Percentiles rank a stretch among this genome's conserved stretches.
These are phyloP conservation scores for Leptopterna dolabrata DNA, from an alignment of 2,888 invertebrate species.

Conservation along the genomic window DNA sequence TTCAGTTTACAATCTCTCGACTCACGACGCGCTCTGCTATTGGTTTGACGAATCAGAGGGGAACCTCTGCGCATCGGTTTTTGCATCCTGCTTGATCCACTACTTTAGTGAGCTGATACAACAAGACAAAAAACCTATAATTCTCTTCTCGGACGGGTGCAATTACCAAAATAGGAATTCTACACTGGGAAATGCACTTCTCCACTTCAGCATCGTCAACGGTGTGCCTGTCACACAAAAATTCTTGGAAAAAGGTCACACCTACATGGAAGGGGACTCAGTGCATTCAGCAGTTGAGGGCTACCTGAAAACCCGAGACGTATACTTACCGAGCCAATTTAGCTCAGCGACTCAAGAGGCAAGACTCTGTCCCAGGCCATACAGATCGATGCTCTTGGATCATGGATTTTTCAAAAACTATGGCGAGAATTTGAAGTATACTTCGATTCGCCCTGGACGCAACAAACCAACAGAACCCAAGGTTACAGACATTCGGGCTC, in stretches of 20 bases:
- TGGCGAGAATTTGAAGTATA: slow-evolving; percentile 1
- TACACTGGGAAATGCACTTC: background rate
- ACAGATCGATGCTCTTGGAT: slow-evolving; percentile 47
- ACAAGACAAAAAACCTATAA: background rate
- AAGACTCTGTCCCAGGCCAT: slow-evolving; percentile 26
- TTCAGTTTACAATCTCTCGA: slow-evolving; percentile 36
- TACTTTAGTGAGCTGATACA: background rate
- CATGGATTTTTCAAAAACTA: slow-evolving; percentile 55
- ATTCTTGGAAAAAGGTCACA: background rate
- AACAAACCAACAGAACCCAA: background rate
- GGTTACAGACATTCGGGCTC: background rate
- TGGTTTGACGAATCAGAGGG: slow-evolving; percentile 49
- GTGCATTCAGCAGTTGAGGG: slow-evolving; percentile 13
- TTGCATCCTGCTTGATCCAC: background rate
- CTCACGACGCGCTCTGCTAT: slow-evolving; percentile 24
- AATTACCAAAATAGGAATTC: slow-evolving; percentile 37
- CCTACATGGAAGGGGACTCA: slow-evolving; percentile 22
- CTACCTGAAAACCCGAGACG: background rate
- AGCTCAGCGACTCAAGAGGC: slow-evolving; percentile 47
- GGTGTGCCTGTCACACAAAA: slow-evolving; percentile 21
- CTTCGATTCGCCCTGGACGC: background rate
- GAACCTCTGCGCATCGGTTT: background rate
- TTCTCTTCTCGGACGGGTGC: slow-evolving; percentile 34
- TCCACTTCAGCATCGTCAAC: background rate
- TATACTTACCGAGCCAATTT: slow-evolving; percentile 39